Evolutionary conservation across 2,113 vertebrate genomes (phyloP).

Genomic region (Sisor rabdophorus): DNA sequence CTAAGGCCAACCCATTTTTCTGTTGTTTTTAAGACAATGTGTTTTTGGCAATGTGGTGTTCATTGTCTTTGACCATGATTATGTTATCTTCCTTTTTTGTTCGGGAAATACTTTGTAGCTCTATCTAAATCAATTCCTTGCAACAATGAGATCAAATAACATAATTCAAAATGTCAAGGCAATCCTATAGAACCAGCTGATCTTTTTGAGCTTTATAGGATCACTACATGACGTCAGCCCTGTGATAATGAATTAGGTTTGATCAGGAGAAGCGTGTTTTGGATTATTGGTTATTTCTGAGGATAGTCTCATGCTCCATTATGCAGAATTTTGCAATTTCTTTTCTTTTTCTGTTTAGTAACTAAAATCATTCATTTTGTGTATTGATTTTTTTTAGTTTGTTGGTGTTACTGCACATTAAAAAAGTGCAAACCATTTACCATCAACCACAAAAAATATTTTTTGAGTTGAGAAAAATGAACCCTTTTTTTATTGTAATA

Average conservation of each 20-base stretch:
- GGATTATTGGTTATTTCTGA: background rate
- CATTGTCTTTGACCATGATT: background rate
- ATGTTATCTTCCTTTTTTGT: background rate
- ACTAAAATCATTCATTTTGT: background rate
- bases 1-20: too few species aligned
- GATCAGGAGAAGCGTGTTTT: background rate
- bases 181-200: background rate
- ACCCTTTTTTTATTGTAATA: too few species aligned
- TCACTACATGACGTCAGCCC: background rate
- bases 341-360: background rate
- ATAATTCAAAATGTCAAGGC: background rate
- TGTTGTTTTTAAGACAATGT: background rate
- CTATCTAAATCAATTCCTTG: background rate
- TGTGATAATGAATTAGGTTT: background rate
- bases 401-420: background rate
- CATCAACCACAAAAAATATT: too few species aligned
- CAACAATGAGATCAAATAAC: background rate
- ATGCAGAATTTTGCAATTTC: background rate
- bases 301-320: background rate
- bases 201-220: background rate
- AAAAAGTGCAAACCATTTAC: background rate
- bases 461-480: too few species aligned
- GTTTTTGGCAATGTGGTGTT: background rate
- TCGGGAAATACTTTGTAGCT: background rate
- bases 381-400: background rate